A percentile compares a stretch with the other conserved stretches of the same genome.
These are phyloP conservation scores for Loripinus fragilis DNA, from an alignment of 2,888 invertebrate genomes.

Conservation along the genomic window DNA sequence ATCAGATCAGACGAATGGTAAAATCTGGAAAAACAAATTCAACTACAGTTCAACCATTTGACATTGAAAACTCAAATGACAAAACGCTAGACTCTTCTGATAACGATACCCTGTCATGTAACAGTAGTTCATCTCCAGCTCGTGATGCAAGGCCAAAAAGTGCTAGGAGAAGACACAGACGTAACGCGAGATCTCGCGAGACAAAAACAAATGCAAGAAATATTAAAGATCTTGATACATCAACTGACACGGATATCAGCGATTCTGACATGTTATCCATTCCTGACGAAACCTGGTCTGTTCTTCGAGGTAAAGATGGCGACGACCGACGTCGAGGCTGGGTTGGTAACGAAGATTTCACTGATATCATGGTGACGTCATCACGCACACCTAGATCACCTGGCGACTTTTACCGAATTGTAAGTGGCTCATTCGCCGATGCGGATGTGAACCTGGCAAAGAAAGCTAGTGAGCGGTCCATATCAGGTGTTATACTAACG, in stretches of 20 bases:
- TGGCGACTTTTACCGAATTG: constrained; percentile 63
- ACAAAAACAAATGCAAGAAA: constrained; percentile 42
- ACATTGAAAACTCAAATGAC: constrained; percentile 6
- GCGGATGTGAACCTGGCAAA: constrained; percentile 68
- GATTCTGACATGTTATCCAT: constrained; percentile 72
- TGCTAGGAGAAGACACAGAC: constrained; percentile 24
- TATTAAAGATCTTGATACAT: constrained; percentile 62
- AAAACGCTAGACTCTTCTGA: constrained; percentile 43
- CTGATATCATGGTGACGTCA: constrained; percentile 57
- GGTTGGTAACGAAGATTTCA: constrained; percentile 62
- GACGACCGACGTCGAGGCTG: constrained; percentile 58
- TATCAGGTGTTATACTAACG: constrained; percentile 75
- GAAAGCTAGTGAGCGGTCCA: constrained; percentile 77
- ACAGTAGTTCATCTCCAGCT: constrained; percentile 50
- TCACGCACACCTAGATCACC: constrained; percentile 47
- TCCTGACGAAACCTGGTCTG: constrained; percentile 70
- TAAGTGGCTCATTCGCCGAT: constrained; percentile 63
- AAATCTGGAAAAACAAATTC: constrained; percentile 44
- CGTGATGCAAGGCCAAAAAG: constrained; percentile 49
- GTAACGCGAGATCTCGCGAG: neutral
- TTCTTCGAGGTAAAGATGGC: constrained; percentile 37
- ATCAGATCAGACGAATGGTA: constrained; percentile 55
- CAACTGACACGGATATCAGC: constrained; percentile 64
- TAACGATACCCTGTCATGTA: constrained; percentile 50
- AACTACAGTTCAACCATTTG: constrained; percentile 8